Percentiles rank a stretch among this genome's conserved stretches.
Conservation (phyloP, 2,888 invertebrate genomes). For the Gortyna flavago region DNA sequence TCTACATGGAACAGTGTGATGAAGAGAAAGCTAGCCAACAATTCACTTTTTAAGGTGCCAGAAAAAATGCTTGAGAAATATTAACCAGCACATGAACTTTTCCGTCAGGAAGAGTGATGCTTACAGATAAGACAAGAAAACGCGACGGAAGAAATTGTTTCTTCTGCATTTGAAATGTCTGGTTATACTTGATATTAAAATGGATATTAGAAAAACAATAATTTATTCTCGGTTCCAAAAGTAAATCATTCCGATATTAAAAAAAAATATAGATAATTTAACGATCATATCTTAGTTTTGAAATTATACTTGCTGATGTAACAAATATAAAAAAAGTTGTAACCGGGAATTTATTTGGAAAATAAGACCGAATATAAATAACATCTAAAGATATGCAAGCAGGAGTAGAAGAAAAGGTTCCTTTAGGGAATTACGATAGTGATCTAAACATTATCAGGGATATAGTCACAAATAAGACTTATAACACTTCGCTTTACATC, state of each 20-base stretch:
- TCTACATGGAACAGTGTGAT: slow-evolving; percentile 83
- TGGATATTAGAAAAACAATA: slow-evolving; percentile 7
- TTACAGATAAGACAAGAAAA: slow-evolving; percentile 22
- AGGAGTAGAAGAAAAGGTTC: slow-evolving; percentile 13
- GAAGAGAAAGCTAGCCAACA: slow-evolving; percentile 83
- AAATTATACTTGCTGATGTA: neutral
- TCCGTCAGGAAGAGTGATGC: slow-evolving; percentile 33
- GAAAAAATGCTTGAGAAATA: slow-evolving; percentile 20
- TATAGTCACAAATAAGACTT: slow-evolving; percentile 70
- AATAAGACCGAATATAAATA: neutral
- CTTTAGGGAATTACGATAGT: slow-evolving; percentile 47
- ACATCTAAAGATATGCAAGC: slow-evolving; percentile 5
- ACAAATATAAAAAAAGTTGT: neutral
- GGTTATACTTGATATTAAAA: slow-evolving; percentile 37
- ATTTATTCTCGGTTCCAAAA: slow-evolving; percentile 34
- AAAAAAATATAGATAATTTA: slow-evolving; percentile 1
- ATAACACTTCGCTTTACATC: slow-evolving; percentile 65
- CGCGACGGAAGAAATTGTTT: slow-evolving; percentile 21
- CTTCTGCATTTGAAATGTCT: slow-evolving; percentile 38
- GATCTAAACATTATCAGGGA: slow-evolving; percentile 58
- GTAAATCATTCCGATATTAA: slow-evolving; percentile 10
- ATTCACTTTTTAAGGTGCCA: slow-evolving; percentile 76
- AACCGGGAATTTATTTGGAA: slow-evolving; percentile 25
- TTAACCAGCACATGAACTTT: slow-evolving; percentile 28
- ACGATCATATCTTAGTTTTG: slow-evolving; percentile 8